Conservation (phyloP, 2,113 vertebrate species). For the Australoheros scitulus region DNA sequence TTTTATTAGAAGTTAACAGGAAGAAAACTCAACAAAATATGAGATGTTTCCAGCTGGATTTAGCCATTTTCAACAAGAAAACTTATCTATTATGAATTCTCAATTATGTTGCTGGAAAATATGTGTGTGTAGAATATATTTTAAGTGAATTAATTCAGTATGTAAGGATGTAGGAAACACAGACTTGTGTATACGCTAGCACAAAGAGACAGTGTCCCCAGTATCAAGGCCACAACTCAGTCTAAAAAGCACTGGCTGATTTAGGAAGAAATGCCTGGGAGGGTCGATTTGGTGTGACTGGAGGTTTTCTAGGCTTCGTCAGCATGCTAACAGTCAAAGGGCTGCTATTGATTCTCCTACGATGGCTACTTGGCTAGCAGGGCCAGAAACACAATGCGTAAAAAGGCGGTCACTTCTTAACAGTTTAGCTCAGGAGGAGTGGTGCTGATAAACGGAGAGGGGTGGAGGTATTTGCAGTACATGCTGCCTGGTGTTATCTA, state of each 20-base stretch:
- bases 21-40: not conserved
- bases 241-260: constrained; percentile 5
- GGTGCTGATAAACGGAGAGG: not conserved
- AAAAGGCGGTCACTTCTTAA: not conserved
- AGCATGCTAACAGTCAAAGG: constrained; percentile 18
- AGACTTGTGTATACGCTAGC: not conserved
- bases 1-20: not conserved
- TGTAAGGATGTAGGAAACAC: not conserved
- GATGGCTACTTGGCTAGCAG: constrained; percentile 1
- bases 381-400: not conserved
- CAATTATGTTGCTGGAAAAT: not conserved
- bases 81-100: not conserved
- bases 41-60: not conserved
- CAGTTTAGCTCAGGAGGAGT: not conserved
- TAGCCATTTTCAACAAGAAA: not conserved
- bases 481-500: rapidly evolving
- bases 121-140: not conserved
- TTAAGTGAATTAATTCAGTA: not conserved
- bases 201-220: not conserved
- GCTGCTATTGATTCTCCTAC: constrained; percentile 16
- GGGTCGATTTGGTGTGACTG: not conserved
- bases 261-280: not conserved
- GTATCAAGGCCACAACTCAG: not conserved
- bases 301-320: constrained; percentile 13
- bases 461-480: not conserved